Evolutionary conservation across 1,140 invertebrate species (phyloP).

Genomic region (Laodelphax striatellus): DNA sequence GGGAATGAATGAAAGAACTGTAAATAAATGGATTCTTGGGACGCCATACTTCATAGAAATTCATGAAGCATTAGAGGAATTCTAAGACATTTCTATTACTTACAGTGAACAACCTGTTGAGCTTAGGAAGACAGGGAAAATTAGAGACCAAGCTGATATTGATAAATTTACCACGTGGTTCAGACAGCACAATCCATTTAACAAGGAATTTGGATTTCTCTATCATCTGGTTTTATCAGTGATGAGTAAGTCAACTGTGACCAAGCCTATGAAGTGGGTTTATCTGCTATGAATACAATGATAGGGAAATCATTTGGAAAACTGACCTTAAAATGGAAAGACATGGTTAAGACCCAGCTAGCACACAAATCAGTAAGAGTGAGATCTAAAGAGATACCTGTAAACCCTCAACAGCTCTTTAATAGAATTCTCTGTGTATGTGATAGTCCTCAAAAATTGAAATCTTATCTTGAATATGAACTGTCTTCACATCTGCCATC

Average conservation of each 20-base stretch:
- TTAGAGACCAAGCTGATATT: neutral
- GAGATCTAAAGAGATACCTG: neutral
- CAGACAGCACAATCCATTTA: neutral
- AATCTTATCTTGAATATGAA: conserved; percentile 12
- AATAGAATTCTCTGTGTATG: conserved; percentile 10
- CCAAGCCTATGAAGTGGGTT: neutral
- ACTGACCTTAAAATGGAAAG: neutral
- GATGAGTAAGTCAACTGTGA: neutral
- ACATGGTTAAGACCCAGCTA: conserved; percentile 6
- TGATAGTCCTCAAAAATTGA: conserved; percentile 6
- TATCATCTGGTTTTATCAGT: neutral
- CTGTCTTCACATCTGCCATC: conserved; percentile 10
- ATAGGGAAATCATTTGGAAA: neutral
- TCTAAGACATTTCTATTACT: neutral
- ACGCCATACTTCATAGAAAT: neutral
- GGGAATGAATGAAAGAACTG: neutral
- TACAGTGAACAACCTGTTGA: neutral
- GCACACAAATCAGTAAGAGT: conserved; percentile 7
- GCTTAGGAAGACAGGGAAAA: neutral
- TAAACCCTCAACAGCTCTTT: conserved; percentile 14
- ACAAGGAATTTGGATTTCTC: neutral
- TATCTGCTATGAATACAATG: neutral
- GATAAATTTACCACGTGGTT: neutral
- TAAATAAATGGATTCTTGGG: neutral
- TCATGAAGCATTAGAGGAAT: neutral